phyloP scores from a whole-genome alignment of 2,113 vertebrate species.

The Cebus imitator region DNA sequence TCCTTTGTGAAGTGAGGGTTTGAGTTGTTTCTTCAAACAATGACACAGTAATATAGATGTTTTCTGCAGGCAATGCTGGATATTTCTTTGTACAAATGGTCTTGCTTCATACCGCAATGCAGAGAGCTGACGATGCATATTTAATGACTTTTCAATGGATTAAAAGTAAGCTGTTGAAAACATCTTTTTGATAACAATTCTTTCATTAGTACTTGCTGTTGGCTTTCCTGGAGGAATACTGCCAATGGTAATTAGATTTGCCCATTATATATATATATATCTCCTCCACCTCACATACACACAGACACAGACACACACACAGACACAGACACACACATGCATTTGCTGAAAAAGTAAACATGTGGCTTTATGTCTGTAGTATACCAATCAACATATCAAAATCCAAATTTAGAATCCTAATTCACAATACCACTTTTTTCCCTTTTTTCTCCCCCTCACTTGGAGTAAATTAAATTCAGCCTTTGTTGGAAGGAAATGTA shows the following conservation, averaged over 20 bases:
- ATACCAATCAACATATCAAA: slow-evolving; percentile 73
- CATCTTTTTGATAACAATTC: slow-evolving; percentile 48
- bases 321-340: not conserved
- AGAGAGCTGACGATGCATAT: not conserved
- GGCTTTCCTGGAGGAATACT: not conserved
- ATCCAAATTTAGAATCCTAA: slow-evolving; percentile 68
- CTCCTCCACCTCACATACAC: not conserved
- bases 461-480: slow-evolving; percentile 75
- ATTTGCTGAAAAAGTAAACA: slow-evolving; percentile 66
- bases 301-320: not conserved
- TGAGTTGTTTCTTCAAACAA: not conserved
- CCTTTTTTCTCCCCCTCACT: slow-evolving; percentile 29
- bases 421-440: slow-evolving; percentile 60
- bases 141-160: slow-evolving; percentile 48
- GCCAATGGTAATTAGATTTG: slow-evolving; percentile 64
- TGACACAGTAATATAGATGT: not conserved
- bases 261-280: slow-evolving; percentile 20
- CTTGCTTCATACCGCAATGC: not conserved
- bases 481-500: slow-evolving; percentile 67
- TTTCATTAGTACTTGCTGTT: not conserved
- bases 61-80: not conserved
- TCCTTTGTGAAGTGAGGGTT: slow-evolving; percentile 16
- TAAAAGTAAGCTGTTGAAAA: slow-evolving; percentile 56
- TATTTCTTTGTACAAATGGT: not conserved
- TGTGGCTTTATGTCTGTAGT: slow-evolving; percentile 59